These are phyloP conservation scores for Carposina sasakii DNA, from an alignment of 1,140 invertebrate genomes.

Conservation along the genomic window DNA sequence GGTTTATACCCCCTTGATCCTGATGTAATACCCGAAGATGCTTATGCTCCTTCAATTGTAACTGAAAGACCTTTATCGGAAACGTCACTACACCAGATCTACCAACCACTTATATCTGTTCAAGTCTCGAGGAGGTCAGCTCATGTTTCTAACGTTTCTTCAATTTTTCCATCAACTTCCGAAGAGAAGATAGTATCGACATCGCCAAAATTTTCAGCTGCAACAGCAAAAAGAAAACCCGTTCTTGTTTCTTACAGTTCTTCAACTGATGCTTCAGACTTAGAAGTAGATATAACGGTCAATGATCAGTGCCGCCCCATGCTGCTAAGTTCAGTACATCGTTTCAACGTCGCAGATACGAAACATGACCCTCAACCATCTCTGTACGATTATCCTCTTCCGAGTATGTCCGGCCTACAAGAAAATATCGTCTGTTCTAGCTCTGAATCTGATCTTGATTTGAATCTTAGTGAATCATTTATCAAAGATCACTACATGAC, in stretches of 20 bases:
- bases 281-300: neutral
- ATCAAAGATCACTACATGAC: neutral
- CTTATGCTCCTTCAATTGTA: constrained; percentile 19
- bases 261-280: neutral
- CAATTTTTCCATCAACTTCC: neutral
- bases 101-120: constrained; percentile 1
- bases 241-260: neutral
- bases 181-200: neutral
- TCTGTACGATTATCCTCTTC: neutral
- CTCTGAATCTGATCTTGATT: constrained; percentile 4
- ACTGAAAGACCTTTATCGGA: constrained; percentile 12
- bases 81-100: constrained; percentile 13
- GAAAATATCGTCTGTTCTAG: neutral
- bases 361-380: neutral
- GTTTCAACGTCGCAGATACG: too few relatives aligned
- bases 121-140: neutral
- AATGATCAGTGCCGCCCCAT: neutral
- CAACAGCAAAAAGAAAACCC: neutral
- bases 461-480: neutral
- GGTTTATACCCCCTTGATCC: constrained; percentile 25
- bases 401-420: neutral
- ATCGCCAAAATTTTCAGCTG: neutral
- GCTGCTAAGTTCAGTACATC: neutral
- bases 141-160: neutral
- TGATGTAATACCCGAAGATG: constrained; percentile 16